Conservation (phyloP, 2,888 invertebrate species). For the Idaea biselata region DNA sequence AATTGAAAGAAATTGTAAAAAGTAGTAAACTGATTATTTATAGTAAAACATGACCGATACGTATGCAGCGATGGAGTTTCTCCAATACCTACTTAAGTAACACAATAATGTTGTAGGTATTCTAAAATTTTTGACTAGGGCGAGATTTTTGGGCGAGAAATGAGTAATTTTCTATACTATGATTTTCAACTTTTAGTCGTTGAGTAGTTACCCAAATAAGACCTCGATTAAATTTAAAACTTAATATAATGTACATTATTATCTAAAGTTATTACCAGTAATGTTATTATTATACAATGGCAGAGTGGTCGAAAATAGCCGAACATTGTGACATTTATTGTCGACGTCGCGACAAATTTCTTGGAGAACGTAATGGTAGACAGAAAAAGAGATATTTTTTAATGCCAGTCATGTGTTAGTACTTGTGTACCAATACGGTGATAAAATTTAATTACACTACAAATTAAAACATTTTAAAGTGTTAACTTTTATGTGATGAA, state of each 20-base stretch:
- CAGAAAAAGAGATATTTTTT: constrained; percentile 48
- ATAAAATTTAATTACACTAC: constrained; percentile 2
- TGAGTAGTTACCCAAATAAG: no score
- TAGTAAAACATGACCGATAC: no score
- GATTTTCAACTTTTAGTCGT: no score
- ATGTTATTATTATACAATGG: background rate
- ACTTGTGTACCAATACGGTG: background rate
- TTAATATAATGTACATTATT: background rate
- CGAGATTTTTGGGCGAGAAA: no score
- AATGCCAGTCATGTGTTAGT: background rate
- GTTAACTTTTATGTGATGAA: constrained; percentile 6
- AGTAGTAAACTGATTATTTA: no score
- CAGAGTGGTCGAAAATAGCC: constrained; percentile 59
- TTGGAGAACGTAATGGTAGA: constrained; percentile 63
- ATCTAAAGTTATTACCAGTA: background rate
- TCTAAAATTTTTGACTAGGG: no score
- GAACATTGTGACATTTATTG: constrained; percentile 19
- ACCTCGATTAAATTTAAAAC: background rate
- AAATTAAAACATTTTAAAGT: constrained; percentile 4
- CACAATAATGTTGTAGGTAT: no score
- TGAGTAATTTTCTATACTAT: no score
- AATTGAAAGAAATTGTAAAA: no score
- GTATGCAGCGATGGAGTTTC: no score
- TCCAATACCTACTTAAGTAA: no score
- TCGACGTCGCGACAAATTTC: constrained; percentile 55